Evolutionary conservation across 1,140 invertebrate species (phyloP), one percentile per base, ranked within the genome.

Genomic region (Scaptomyza hsui): DNA sequence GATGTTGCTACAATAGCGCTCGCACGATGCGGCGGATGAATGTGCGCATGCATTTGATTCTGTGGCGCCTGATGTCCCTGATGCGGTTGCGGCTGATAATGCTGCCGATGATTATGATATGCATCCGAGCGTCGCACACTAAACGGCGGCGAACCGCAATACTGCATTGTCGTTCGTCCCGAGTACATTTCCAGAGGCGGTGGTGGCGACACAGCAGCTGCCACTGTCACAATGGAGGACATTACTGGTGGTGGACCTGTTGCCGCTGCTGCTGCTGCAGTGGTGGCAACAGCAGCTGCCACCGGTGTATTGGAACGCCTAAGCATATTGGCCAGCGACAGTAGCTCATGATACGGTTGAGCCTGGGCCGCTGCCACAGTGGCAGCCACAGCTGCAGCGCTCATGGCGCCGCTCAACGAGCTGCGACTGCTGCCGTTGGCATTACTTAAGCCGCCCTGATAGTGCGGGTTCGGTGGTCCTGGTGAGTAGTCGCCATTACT

Each of bases 41-140:
- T 88, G 37, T 88, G 85, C 3, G 85, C 85, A 7, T 89, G 86
- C 79, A 89, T 89, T 47, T 88, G 83, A 42, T 89, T 89, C 18
- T 89, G 83, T 0, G 83, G 82, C 24, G 78, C 85, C 44, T 89
- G 83, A 42, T 88, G 83, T 0, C 81, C 78, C 52, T 92, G 92
- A 69, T 89, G 85, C n/a, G 83, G 83, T 39, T 78, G 78, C 29
- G 80, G 86, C 21, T 90, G 80, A 39, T 89, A 82, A 35, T 91
- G 79, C 55, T 90, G 91, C n/a, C 90, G 63, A 57, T 86, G 72
- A 69, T 86, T 86, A 37, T 73, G 81, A 16, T 89, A 88, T 1
- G 78, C 82, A 18, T 88, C 82, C 1, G 83, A 78, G 3, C 82
- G 65, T 0, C 82, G 61, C 15, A 88, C 41, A 16, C 83, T 78